Base-by-base conservation (phyloP, 35 echinoderm and acorn worm species). In the Ophiothrix spiculata region DNA sequence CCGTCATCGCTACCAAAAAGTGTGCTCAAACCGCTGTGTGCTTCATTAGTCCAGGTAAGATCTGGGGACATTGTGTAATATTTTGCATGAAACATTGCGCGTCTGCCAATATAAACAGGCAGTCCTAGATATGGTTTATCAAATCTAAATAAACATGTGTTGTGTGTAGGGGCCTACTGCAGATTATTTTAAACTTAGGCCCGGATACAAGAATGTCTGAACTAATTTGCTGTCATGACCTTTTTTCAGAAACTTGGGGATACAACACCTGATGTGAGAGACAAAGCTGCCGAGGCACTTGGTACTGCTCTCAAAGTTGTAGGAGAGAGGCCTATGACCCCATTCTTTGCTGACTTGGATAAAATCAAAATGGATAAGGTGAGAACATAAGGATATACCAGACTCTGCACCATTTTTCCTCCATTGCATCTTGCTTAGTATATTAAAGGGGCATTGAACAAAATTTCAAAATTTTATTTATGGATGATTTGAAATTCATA, bases 281-380 rank as follows among this genome's bases (percentile, higher is more conserved):
- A 98, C 31, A 81, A 86, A 40, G 91, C 92, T 32, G 86, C 92
- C 19, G 75, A 87, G 31, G 89, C 95, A 8, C 56, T 98, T 36
- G 95, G 88, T 13, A 98, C 95, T 28, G 95, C 91, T 8, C 75
- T 94, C 73, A 94, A 84, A 75, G 92, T 98, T 13, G 89, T 98
- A 14, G 92, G 95, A 38, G 95, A 98, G 79, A 98, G 94, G 82
- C 91, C 92, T 33, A 77, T 98, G 85, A 82, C 38, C 14, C 91
- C 95, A 1, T 91, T 89, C 33, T 38, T 98, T 32, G 73, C 84
- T 39, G 95, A 98, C 38, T 40, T 94, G n/a, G 95, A 98, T 31
- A 98, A 93, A 46, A 75, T 98, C 29, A 98, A 98, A 89, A 49
- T 94, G 34, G 95, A 93, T 75, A 98, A 94, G 91, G 95, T 97